A percentile compares a stretch with the other conserved stretches of the same genome.
These are phyloP conservation scores for Andrena flavipes DNA, from an alignment of 2,888 invertebrate genomes.

Conservation along the genomic window DNA sequence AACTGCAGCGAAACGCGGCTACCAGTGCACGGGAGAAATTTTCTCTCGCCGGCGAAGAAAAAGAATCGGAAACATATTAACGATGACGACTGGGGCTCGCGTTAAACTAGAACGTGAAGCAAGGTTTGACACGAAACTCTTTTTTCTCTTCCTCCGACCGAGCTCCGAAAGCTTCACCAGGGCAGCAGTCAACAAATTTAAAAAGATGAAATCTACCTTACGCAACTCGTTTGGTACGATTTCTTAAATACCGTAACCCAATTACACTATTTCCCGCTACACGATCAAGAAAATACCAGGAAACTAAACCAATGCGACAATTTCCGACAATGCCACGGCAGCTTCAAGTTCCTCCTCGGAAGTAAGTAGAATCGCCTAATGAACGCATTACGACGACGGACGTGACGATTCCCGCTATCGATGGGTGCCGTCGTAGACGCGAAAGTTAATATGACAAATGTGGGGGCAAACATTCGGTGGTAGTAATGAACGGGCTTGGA, in stretches of 20 bases:
- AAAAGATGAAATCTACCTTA: constrained; percentile 15
- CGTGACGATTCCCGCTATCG: neutral
- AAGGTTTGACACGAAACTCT: constrained; percentile 72
- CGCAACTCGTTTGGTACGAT: neutral
- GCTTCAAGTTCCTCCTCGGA: too few species aligned
- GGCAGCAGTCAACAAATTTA: constrained; percentile 60
- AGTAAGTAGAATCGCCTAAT: too few species aligned
- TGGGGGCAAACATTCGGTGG: constrained; percentile 38
- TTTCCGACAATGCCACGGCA: neutral
- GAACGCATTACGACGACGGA: neutral
- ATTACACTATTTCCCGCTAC: neutral
- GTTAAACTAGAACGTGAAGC: constrained; percentile 71
- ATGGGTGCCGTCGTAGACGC: neutral
- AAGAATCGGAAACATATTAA: constrained; percentile 73
- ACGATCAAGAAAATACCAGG: neutral
- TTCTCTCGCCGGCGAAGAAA: constrained; percentile 58
- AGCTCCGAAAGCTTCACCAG: constrained; percentile 62
- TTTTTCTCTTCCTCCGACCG: constrained; percentile 61
- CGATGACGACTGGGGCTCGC: constrained; percentile 65
- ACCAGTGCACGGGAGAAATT: constrained; percentile 47
- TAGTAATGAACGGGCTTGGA: constrained; percentile 65
- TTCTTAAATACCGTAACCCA: too few species aligned
- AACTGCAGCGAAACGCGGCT: constrained; percentile 29
- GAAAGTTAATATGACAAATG: constrained; percentile 21
- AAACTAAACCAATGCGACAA: neutral